Evolutionary conservation across 1,140 invertebrate genomes (phyloP), one percentile per base, ranked within the genome.

Genomic region (Plutomurus gul): DNA sequence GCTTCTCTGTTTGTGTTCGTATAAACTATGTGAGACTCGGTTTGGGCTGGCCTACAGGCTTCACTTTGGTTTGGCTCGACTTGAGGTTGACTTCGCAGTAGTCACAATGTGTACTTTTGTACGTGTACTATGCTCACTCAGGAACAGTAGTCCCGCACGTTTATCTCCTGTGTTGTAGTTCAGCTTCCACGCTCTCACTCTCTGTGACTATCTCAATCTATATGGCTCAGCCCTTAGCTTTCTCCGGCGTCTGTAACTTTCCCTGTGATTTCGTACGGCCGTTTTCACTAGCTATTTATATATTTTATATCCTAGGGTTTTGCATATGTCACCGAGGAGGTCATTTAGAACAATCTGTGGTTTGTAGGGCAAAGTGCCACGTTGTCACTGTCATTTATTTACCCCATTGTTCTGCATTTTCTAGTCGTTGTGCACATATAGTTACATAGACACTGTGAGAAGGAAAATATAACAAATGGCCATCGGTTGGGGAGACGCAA

Each of bases 331-430:
- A 47, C 22, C 18, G n/a, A 13, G 22, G 71, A 73, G 71, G 40
- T 73, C 71, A 47, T 73, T 73, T 43, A 46, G 71, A 18, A 73
- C 40, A 73, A 73, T 73, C 71, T 47, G 71, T 39, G 71, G 71
- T 46, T 73, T 73, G 40, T 46, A 46, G 37, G 39, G 13, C 25
- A 43, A 43, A 73, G 20, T 46, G 71, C 8, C 71, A 46, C 40
- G 4, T 43, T 27, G 37, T 73, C 71, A 71, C 10, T 73, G 39
- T 73, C 71, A 47, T 47, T 27, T 71, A 39, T 56, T 51, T 51
- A 51, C 47, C 20, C 16, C 51, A 56, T 56, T 56, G 25, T 7
- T 27, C 49, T 56, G 8, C 11, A 56, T 56, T 56, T 56, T 56
- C 51, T 56, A 27, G 11, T 27, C 13, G 22, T 5, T 25, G 5